phyloP scores from a whole-genome alignment of 2,113 vertebrate genomes.

The Bujurquina vittata region DNA sequence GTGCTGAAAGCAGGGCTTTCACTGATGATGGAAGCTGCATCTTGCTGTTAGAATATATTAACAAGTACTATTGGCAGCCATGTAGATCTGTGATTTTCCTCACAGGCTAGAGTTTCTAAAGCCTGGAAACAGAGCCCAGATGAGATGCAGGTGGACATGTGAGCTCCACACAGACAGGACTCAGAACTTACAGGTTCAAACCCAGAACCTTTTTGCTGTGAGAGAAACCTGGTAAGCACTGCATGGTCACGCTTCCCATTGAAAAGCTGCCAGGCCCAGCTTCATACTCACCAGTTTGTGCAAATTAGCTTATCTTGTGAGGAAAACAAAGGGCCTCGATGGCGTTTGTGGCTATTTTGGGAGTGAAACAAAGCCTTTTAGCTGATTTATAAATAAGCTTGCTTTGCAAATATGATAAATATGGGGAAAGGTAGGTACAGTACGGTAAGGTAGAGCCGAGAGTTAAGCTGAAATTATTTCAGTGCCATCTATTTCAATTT shows the following conservation, averaged over 20 bases:
- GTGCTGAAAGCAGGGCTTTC: background rate
- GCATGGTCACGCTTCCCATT: background rate
- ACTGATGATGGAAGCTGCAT: constrained; percentile 6
- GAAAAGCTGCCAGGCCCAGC: background rate
- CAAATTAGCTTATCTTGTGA: constrained; percentile 3
- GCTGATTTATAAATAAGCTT: background rate
- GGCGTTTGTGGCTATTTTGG: background rate
- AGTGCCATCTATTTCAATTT: background rate
- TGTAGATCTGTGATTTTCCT: background rate
- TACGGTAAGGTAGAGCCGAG: background rate
- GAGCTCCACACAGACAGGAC: background rate
- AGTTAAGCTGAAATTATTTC: background rate
- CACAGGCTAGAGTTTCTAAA: background rate
- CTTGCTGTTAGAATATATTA: constrained; percentile 8
- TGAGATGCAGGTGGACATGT: background rate
- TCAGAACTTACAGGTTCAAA: background rate
- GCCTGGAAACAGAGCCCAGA: background rate
- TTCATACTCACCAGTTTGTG: background rate
- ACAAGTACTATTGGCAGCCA: background rate
- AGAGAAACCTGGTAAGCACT: background rate
- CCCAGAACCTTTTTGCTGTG: background rate
- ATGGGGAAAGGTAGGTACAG: background rate
- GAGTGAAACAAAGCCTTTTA: background rate
- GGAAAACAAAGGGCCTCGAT: background rate
- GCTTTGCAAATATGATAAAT: background rate